A percentile compares a stretch with the other conserved stretches of the same genome.
Evolutionary conservation across 2,797 vertebrate species (phyloP).

Genomic region (Zalophus californianus): DNA sequence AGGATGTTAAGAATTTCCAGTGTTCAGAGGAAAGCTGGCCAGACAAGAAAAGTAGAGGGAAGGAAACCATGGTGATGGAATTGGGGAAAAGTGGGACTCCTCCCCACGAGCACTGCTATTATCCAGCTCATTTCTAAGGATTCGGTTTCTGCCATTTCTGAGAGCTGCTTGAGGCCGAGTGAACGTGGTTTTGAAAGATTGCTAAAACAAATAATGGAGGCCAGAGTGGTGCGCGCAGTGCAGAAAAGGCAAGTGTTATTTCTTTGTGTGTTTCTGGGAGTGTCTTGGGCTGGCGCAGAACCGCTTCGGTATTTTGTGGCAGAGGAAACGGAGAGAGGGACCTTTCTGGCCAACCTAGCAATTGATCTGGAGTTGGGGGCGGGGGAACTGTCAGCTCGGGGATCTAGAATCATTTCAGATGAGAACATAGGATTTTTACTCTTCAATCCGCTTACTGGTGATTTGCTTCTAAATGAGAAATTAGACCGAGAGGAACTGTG

Average conservation of each 20-base stretch:
- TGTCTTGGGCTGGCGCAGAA: conserved; percentile 5
- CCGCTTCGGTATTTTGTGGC: conserved; percentile 72
- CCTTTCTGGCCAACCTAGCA: conserved; percentile 88
- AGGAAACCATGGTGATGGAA: background rate
- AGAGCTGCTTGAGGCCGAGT: background rate
- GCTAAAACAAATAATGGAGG: conserved; percentile 50
- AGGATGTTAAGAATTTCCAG: background rate
- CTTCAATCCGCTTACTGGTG: conserved; percentile 87
- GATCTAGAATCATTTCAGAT: conserved; percentile 87
- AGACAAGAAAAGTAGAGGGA: background rate
- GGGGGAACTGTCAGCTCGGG: conserved; percentile 83
- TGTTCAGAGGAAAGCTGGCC: background rate
- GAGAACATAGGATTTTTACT: conserved; percentile 83
- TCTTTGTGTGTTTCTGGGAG: conserved; percentile 69
- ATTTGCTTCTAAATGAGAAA: conserved; percentile 83
- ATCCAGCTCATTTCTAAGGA: conserved; percentile 24
- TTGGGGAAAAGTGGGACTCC: background rate
- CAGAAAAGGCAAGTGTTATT: conserved; percentile 76
- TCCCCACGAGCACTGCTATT: background rate
- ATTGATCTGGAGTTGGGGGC: conserved; percentile 86
- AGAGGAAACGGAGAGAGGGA: conserved; percentile 80
- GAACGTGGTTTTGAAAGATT: background rate
- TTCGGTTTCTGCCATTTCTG: background rate
- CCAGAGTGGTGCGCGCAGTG: background rate
- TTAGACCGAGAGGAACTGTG: conserved; percentile 87